These are phyloP conservation scores for Solenopsis invicta DNA, from an alignment of 1,140 invertebrate genomes.

Conservation along the genomic window DNA sequence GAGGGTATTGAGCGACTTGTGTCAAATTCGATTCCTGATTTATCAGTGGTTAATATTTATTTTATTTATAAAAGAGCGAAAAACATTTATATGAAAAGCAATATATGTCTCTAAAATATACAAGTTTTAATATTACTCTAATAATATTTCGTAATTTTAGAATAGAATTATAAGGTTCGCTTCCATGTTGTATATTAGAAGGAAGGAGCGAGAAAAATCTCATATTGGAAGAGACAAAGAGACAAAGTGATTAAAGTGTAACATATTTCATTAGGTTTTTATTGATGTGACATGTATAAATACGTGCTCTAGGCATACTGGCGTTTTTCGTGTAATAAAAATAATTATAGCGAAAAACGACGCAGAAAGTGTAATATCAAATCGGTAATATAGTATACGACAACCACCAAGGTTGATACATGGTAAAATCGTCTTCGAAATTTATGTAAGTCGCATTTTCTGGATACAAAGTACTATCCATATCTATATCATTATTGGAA, in stretches of 20 bases:
- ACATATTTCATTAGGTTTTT: conserved; percentile 62
- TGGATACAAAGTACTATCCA: conserved; percentile 48
- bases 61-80: neutral
- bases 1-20: neutral
- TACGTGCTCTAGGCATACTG: conserved; percentile 57
- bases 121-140: conserved; percentile 1
- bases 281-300: conserved; percentile 68
- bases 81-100: neutral
- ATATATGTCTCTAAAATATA: neutral
- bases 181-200: neutral
- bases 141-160: neutral
- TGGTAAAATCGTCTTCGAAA: neutral
- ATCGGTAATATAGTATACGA: conserved; percentile 58
- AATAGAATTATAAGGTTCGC: neutral
- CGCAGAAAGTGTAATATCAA: conserved; percentile 60
- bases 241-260: conserved; percentile 2
- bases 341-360: conserved; percentile 70
- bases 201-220: neutral
- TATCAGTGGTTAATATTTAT: neutral
- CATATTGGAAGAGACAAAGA: neutral
- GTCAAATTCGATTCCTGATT: conserved; percentile 3
- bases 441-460: neutral
- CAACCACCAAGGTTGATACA: conserved; percentile 25
- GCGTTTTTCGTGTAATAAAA: conserved; percentile 58
- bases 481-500: conserved; percentile 38